Conservation (phyloP, 1,140 invertebrate genomes). For the Rhizoglyphus robini region DNA sequence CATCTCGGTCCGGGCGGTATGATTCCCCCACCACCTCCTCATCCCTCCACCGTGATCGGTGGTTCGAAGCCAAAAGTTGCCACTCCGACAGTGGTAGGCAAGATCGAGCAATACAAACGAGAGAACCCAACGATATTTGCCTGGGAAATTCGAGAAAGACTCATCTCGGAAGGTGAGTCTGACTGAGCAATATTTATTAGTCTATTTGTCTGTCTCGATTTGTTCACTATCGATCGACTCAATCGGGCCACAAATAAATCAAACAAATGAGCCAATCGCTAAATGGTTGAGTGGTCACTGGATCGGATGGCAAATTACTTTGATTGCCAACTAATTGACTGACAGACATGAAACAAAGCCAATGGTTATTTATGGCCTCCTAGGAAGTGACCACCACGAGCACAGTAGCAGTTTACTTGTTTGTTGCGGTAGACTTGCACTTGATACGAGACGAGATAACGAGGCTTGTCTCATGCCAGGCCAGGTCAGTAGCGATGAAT, state of each 20-base stretch:
- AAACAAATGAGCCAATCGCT: background rate
- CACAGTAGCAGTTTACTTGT: background rate
- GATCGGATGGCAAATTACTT: constrained; percentile 5
- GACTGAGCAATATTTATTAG: background rate
- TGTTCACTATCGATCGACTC: background rate
- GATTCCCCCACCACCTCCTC: constrained; percentile 40
- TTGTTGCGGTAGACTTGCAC: background rate
- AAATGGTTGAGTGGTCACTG: background rate
- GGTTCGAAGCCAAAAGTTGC: constrained; percentile 98
- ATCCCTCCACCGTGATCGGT: constrained; percentile 60
- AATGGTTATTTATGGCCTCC: background rate
- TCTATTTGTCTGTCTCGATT: background rate
- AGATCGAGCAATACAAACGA: constrained; percentile 89
- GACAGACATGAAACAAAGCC: background rate
- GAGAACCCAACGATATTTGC: constrained; percentile 97
- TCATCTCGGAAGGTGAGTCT: constrained; percentile 67
- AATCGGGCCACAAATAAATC: background rate
- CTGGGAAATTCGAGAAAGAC: constrained; percentile 83
- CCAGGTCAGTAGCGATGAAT: background rate
- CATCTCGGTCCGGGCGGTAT: constrained; percentile 16
- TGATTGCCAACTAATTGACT: background rate
- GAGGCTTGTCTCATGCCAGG: background rate
- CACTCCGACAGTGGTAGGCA: constrained; percentile 82
- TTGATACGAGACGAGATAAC: background rate
- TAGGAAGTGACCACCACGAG: constrained; percentile 2